These are phyloP conservation scores for Trinectes maculatus DNA, from an alignment of 2,113 vertebrate genomes.

Conservation along the genomic window DNA sequence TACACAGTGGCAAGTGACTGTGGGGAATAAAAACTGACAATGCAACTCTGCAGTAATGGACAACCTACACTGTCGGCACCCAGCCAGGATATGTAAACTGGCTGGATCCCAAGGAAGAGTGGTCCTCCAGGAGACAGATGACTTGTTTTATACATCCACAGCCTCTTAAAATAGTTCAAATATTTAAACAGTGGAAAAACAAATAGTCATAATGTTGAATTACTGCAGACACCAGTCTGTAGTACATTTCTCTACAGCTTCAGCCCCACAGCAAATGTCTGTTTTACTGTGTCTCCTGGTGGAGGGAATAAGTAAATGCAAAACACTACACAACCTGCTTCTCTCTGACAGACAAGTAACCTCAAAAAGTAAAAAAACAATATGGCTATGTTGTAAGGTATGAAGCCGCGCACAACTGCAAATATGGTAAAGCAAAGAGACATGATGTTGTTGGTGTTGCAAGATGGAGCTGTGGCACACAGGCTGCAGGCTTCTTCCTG, in stretches of 20 bases:
- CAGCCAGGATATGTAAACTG: conserved; percentile 48
- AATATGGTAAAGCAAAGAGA: too few relatives aligned
- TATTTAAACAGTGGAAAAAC: conserved; percentile 17
- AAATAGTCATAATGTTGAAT: neutral
- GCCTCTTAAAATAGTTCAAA: conserved; percentile 5
- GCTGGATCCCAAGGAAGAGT: conserved; percentile 37
- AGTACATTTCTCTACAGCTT: neutral
- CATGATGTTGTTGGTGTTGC: too few relatives aligned
- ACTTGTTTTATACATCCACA: conserved; percentile 22
- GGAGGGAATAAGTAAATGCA: too few relatives aligned
- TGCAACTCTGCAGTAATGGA: conserved; percentile 60
- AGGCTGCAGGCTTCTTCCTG: too few relatives aligned
- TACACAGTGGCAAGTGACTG: conserved; percentile 36
- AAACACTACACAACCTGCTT: neutral
- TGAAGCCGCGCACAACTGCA: too few relatives aligned
- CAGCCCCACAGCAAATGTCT: neutral
- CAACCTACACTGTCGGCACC: conserved; percentile 42
- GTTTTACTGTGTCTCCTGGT: too few relatives aligned
- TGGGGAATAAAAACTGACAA: conserved; percentile 58
- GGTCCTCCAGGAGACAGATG: too few relatives aligned
- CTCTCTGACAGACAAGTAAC: neutral
- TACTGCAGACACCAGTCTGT: conserved; percentile 1
- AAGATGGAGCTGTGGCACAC: too few relatives aligned
- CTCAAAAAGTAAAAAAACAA: neutral
- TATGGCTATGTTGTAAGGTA: too few relatives aligned